phyloP scores from a whole-genome alignment of 2,888 invertebrate genomes.

The Gasteruption jaculator region DNA sequence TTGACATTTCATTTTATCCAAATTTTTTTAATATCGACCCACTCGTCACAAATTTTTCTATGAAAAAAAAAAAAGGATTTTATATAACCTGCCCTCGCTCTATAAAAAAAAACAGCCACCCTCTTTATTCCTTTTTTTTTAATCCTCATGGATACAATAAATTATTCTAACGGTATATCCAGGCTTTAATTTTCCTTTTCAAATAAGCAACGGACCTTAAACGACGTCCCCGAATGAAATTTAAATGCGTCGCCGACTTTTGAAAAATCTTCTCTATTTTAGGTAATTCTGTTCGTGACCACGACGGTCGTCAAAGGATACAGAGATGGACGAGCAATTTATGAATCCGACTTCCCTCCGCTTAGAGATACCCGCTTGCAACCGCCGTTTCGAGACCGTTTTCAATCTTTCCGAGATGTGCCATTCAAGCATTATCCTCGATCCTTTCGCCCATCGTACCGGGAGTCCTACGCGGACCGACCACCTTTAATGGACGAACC shows the following conservation, averaged over 20 bases:
- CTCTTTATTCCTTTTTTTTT: too few relatives aligned
- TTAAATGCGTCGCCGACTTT: neutral
- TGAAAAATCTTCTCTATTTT: conserved; percentile 12
- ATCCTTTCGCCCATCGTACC: conserved; percentile 8
- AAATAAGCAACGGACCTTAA: conserved; percentile 8
- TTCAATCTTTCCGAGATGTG: conserved; percentile 26
- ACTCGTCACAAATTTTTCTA: too few relatives aligned
- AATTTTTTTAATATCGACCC: too few relatives aligned
- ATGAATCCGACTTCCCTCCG: conserved; percentile 26
- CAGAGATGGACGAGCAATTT: conserved; percentile 20
- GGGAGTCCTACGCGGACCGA: conserved; percentile 8
- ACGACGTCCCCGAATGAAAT: conserved; percentile 14
- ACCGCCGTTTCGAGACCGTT: conserved; percentile 22
- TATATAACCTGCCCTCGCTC: too few relatives aligned
- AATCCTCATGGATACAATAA: too few relatives aligned
- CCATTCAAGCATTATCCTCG: conserved; percentile 20
- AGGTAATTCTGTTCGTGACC: conserved; percentile 32
- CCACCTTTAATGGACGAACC: conserved; percentile 16
- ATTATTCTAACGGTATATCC: too few relatives aligned
- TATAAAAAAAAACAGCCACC: too few relatives aligned
- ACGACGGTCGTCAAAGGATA: conserved; percentile 24
- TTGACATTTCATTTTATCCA: too few relatives aligned
- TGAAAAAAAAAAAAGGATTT: too few relatives aligned
- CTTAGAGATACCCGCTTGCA: conserved; percentile 26
- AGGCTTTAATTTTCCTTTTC: too few relatives aligned